Evolutionary conservation across 2,888 invertebrate species (phyloP).

Genomic region (Sinopyrophorus schimmeli): DNA sequence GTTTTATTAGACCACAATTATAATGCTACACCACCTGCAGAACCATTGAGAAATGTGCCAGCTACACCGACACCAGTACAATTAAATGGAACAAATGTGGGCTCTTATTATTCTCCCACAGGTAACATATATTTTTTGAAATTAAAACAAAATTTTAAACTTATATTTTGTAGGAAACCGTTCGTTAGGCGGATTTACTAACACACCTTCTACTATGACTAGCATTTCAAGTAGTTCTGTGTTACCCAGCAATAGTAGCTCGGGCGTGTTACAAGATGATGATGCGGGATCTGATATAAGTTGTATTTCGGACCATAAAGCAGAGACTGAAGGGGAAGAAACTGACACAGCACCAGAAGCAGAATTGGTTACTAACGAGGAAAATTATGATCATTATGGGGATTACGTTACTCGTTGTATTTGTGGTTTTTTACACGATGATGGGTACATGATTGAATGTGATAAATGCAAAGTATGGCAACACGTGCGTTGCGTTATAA

Average conservation of each 20-base stretch:
- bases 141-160: not conserved
- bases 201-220: conserved; percentile 42
- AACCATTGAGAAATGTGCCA: conserved; percentile 57
- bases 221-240: conserved; percentile 22
- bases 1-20: conserved; percentile 75
- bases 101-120: conserved; percentile 50
- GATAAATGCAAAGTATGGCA: conserved; percentile 95
- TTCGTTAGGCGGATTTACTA: conserved; percentile 47
- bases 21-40: conserved; percentile 67
- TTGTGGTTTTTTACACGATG: conserved; percentile 92
- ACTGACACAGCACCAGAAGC: conserved; percentile 89
- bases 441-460: conserved; percentile 98
- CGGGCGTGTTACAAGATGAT: conserved; percentile 59
- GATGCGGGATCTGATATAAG: conserved; percentile 79
- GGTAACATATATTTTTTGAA: conserved; percentile 25
- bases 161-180: conserved; percentile 38
- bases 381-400: conserved; percentile 59
- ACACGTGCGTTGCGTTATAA: conserved; percentile 96
- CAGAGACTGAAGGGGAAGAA: conserved; percentile 73
- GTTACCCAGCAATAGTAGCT: conserved; percentile 15
- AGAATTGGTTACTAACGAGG: conserved; percentile 59
- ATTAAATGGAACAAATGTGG: conserved; percentile 48
- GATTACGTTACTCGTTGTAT: conserved; percentile 93
- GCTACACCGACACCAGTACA: conserved; percentile 43
- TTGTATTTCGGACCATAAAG: conserved; percentile 67